Percentiles rank a stretch among this genome's conserved stretches.
phyloP scores from a whole-genome alignment of 1,140 invertebrate species.

The Philopotamus ludificatus region DNA sequence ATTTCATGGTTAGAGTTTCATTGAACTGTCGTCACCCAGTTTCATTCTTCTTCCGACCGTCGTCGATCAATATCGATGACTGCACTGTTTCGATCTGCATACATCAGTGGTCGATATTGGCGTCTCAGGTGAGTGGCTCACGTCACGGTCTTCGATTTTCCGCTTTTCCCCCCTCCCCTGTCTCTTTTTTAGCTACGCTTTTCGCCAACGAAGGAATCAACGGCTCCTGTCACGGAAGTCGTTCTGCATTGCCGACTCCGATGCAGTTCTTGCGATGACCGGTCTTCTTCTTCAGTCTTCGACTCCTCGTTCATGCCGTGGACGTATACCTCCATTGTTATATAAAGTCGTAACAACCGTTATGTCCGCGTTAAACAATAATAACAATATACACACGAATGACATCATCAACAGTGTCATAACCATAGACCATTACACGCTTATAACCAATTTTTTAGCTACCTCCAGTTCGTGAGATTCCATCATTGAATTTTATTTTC shows the following conservation, averaged over 20 bases:
- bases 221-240: constrained; percentile 7
- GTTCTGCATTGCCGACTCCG: neutral
- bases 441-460: too few relatives aligned
- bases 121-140: neutral
- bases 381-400: neutral
- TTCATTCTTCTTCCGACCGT: too few relatives aligned
- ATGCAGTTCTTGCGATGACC: neutral
- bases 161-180: neutral
- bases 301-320: neutral
- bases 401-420: neutral
- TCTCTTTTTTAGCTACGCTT: constrained; percentile 2
- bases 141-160: neutral
- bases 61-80: too few relatives aligned
- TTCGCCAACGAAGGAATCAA: neutral
- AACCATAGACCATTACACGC: too few relatives aligned
- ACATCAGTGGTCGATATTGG: too few relatives aligned
- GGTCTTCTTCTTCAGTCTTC: constrained; percentile 2
- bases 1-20: too few relatives aligned
- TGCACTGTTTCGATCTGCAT: too few relatives aligned
- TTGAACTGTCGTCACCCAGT: too few relatives aligned
- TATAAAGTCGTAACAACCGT: neutral
- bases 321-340: constrained; percentile 2
- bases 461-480: too few relatives aligned
- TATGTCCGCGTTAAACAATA: neutral
- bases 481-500: too few relatives aligned